phyloP scores from a whole-genome alignment of 2,113 vertebrate genomes.

The Fulica atra region DNA sequence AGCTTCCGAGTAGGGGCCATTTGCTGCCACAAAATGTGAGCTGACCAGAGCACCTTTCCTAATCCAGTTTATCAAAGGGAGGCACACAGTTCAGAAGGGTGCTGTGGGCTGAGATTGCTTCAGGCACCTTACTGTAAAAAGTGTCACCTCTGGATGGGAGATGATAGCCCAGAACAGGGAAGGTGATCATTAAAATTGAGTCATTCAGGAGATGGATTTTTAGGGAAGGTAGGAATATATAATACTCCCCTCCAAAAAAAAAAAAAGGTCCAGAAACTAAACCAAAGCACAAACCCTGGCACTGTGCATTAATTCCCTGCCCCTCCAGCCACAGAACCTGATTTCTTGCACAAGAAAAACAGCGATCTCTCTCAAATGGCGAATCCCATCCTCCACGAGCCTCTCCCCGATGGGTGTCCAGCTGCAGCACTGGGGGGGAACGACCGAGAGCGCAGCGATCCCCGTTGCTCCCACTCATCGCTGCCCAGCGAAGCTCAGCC shows the following conservation, averaged over 20 bases:
- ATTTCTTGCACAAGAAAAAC: not conserved
- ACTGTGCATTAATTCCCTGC: not conserved
- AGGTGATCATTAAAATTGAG: not conserved
- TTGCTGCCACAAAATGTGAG: not conserved
- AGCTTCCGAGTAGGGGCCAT: not conserved
- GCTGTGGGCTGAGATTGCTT: not conserved
- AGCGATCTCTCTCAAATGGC: not conserved
- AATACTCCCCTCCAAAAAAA: not conserved
- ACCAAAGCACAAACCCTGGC: not conserved
- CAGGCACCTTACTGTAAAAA: not conserved
- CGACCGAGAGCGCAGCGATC: fast-evolving
- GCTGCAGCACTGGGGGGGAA: too few species aligned
- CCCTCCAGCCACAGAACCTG: not conserved
- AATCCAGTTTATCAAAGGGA: not conserved
- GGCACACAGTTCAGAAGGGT: not conserved
- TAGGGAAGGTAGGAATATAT: not conserved
- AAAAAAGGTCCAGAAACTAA: not conserved
- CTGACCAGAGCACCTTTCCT: not conserved
- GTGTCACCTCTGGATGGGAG: not conserved
- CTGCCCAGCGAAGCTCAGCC: fast-evolving
- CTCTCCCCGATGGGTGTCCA: not conserved
- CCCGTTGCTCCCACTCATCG: fast-evolving
- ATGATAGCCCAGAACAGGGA: not conserved
- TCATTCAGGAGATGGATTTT: not conserved
- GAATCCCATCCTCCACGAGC: not conserved